A percentile compares a stretch with the other conserved stretches of the same genome.
phyloP scores from a whole-genome alignment of 2,888 invertebrate genomes.

The Morpho deidamia region DNA sequence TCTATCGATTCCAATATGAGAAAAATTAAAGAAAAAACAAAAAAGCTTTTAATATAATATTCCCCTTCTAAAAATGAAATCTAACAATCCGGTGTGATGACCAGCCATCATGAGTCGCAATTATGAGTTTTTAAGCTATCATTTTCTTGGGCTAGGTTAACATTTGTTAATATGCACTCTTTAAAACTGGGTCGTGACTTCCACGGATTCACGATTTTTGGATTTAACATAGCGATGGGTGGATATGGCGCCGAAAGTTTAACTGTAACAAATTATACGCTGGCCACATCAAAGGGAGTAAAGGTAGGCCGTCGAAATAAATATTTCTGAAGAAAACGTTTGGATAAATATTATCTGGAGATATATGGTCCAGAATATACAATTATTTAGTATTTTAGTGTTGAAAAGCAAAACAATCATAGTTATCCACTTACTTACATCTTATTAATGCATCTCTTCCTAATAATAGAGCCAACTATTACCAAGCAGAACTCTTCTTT shows the following conservation, averaged over 20 bases:
- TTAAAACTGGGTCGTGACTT: slow-evolving; percentile 50
- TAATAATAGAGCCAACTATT: too few relatives aligned
- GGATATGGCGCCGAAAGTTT: slow-evolving; percentile 23
- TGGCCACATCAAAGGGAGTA: slow-evolving; percentile 9
- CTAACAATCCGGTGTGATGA: slow-evolving; percentile 35
- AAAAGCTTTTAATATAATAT: too few relatives aligned
- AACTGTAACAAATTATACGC: slow-evolving; percentile 26
- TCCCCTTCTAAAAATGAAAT: too few relatives aligned
- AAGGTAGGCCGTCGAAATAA: too few relatives aligned
- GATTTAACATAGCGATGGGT: slow-evolving; percentile 37
- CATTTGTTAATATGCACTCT: slow-evolving; percentile 43
- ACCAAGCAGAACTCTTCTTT: too few relatives aligned
- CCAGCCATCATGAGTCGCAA: slow-evolving; percentile 36
- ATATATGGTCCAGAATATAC: background rate
- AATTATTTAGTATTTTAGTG: too few relatives aligned
- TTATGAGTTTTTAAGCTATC: slow-evolving; percentile 54
- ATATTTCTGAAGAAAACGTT: background rate
- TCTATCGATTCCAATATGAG: too few relatives aligned
- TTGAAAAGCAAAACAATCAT: too few relatives aligned
- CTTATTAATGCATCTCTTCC: too few relatives aligned
- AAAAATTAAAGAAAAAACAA: too few relatives aligned
- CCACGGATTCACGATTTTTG: slow-evolving; percentile 46
- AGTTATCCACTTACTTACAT: too few relatives aligned
- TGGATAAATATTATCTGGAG: background rate
- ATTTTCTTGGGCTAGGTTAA: slow-evolving; percentile 51